phyloP scores from a whole-genome alignment of 2,797 vertebrate species.

The Danionella dracula region DNA sequence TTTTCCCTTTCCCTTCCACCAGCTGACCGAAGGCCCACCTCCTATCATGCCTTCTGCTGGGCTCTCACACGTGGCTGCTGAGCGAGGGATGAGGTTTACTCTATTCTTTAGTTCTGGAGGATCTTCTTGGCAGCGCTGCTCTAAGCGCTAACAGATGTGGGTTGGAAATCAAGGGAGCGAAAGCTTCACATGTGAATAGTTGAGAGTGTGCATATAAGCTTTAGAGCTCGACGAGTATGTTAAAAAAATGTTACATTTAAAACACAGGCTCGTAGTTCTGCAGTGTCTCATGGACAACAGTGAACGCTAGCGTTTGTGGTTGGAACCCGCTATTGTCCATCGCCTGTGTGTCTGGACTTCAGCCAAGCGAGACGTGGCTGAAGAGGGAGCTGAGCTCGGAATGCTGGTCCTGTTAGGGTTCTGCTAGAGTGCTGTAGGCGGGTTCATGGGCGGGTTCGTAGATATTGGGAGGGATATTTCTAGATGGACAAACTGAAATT shows the following conservation, averaged over 20 bases:
- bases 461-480: neutral
- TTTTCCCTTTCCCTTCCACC: neutral
- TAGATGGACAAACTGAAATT: neutral
- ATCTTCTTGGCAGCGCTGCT: constrained; percentile 8
- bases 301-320: neutral
- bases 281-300: neutral
- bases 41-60: constrained; percentile 7
- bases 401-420: constrained; percentile 33
- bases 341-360: constrained; percentile 27
- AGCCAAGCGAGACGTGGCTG: constrained; percentile 45
- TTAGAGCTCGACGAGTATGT: no score
- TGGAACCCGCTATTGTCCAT: constrained; percentile 35
- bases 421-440: constrained; percentile 19
- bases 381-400: constrained; percentile 27
- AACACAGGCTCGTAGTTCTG: neutral
- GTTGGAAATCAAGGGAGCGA: neutral
- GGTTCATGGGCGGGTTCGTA: neutral
- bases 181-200: neutral
- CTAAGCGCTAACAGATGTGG: constrained; percentile 43
- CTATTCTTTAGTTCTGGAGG: neutral
- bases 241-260: no score
- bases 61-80: constrained; percentile 17
- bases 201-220: no score
- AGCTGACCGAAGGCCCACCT: neutral
- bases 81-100: constrained; percentile 21